phyloP scores from a whole-genome alignment of 2,797 vertebrate genomes.

The Capromys pilorides region DNA sequence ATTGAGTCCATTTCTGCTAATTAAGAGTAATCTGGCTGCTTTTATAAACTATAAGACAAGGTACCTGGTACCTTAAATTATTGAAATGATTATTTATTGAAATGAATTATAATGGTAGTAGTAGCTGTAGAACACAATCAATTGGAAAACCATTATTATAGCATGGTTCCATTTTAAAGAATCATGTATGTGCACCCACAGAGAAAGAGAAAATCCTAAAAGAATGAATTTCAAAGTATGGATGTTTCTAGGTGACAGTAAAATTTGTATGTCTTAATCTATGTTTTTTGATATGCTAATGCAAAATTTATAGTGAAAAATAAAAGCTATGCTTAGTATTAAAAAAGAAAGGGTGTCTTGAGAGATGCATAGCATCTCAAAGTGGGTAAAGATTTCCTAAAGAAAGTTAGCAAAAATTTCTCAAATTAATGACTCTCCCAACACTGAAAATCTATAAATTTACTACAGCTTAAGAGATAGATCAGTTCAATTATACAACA shows the following conservation, averaged over 20 bases:
- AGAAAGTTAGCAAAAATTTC: constrained; percentile 50
- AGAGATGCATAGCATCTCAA: background rate
- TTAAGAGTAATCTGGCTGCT: background rate
- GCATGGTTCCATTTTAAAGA: constrained; percentile 28
- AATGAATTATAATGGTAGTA: background rate
- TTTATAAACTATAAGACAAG: background rate
- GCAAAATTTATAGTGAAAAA: constrained; percentile 25
- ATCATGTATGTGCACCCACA: background rate
- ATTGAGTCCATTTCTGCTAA: background rate
- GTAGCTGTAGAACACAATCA: background rate
- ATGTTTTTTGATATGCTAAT: background rate
- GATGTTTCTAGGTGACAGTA: background rate
- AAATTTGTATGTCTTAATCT: constrained; percentile 3
- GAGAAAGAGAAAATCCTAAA: constrained; percentile 45
- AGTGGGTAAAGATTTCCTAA: constrained; percentile 47
- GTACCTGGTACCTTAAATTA: background rate
- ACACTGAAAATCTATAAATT: constrained; percentile 66
- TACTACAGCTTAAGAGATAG: constrained; percentile 51
- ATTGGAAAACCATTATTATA: constrained; percentile 10
- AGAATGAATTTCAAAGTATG: background rate
- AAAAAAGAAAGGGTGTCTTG: background rate
- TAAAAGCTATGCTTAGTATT: constrained; percentile 16
- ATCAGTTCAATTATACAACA: constrained; percentile 53
- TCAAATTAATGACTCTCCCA: constrained; percentile 57
- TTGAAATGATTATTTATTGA: constrained; percentile 19